Evolutionary conservation across 2,888 invertebrate genomes (phyloP), one percentile per base, ranked within the genome.

Genomic region (Leptopilina myrica): DNA sequence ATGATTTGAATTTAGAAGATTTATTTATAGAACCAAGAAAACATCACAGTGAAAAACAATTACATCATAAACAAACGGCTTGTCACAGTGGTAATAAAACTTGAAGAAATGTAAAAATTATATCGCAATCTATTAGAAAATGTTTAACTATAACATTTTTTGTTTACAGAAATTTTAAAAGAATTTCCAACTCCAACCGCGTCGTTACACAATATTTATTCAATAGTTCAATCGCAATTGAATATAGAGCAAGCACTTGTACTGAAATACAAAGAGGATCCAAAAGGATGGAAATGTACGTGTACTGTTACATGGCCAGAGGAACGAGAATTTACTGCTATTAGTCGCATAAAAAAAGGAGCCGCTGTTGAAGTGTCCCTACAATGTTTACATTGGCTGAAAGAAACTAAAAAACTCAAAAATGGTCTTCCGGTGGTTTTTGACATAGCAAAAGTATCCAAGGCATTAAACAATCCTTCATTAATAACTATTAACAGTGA

Each of bases 281-380:
- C 53, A 11, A 9, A 66, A 5, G 43, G 90, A 11, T 95, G 95
- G 95, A 90, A 87, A 0, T 94, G 94, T 82, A 93, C 91, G 14
- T 94, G 94, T 80, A 85, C 90, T 0, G 90, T 95, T 81, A 87
- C 91, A 56, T 95, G 95, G 95, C 95, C 95, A 0, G 92, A 93
- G 84, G 90, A 92, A 76, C 90, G 90, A 9, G 92, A 93, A 83
- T 94, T 95, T 91, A 92, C 93, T 84, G 90, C 92, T 90, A 89
- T 89, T 81, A 93, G 92, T 11, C 82, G 88, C 83, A 93, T 93
- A 64, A 95, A 95, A 91, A 91, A 92, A 0, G 90, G 91, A 56
- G 94, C 95, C 0, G 92, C 93, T 0, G 91, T 92, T 64, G 92
- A 92, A 84, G 93, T 94, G n/a, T 93, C 94, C 0, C 85, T 91